Evolutionary conservation across 1,140 invertebrate genomes (phyloP).

Genomic region (Littorina saxatilis): DNA sequence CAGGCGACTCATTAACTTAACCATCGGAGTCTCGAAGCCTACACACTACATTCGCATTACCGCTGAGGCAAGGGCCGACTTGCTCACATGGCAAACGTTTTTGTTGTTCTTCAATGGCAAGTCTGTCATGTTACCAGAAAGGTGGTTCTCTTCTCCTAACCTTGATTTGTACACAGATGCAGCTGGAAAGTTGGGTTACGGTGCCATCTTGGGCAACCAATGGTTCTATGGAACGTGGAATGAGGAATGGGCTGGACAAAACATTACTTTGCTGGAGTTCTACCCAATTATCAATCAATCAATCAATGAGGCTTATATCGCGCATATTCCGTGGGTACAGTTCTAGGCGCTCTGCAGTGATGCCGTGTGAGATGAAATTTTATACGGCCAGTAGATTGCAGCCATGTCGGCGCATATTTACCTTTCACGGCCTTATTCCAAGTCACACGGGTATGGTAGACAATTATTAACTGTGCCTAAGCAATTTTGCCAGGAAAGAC

Average conservation of each 20-base stretch:
- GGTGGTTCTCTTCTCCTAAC: neutral
- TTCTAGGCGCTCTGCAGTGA: too few species aligned
- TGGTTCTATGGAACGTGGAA: conserved; percentile 36
- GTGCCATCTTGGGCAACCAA: neutral
- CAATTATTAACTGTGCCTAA: too few species aligned
- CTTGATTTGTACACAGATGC: conserved; percentile 38
- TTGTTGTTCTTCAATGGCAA: neutral
- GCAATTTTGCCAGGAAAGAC: too few species aligned
- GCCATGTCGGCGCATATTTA: too few species aligned
- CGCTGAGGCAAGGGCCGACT: neutral
- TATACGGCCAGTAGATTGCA: too few species aligned
- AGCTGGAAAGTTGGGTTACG: conserved; percentile 8
- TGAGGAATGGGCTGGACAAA: neutral
- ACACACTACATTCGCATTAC: neutral
- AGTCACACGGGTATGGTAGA: too few species aligned
- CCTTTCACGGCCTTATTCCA: too few species aligned
- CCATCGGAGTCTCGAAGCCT: neutral
- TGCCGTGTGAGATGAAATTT: too few species aligned
- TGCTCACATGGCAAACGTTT: neutral
- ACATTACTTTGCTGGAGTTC: conserved; percentile 34
- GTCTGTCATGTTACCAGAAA: neutral
- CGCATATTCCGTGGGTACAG: too few species aligned
- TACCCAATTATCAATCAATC: conserved; percentile 42
- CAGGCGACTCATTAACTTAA: neutral
- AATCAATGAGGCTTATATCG: too few species aligned